Evolutionary conservation across 2,113 vertebrate genomes (phyloP).

Genomic region (Desmodus rotundus): DNA sequence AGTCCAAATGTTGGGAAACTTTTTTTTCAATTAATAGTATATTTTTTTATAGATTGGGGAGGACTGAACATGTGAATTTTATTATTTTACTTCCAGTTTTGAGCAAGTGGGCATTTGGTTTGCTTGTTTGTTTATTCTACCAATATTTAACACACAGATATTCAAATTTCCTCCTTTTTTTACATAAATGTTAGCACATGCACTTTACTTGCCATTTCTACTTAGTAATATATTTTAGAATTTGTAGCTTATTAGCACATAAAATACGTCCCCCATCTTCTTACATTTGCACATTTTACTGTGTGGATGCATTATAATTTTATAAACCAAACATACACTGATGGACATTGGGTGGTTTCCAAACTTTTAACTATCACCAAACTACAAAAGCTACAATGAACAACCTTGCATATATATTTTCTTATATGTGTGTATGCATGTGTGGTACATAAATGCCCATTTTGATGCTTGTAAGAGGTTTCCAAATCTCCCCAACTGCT

Average conservation of each 20-base stretch:
- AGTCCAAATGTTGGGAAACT: not conserved
- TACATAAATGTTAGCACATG: not conserved
- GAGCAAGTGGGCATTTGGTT: not conserved
- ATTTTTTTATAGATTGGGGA: constrained; percentile 6
- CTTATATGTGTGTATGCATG: not conserved
- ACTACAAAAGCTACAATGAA: not conserved
- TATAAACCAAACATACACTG: not conserved
- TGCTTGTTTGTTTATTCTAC: not conserved
- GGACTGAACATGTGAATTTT: not conserved
- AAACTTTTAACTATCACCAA: constrained; percentile 1
- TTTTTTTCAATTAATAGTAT: not conserved
- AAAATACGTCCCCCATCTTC: constrained; percentile 19
- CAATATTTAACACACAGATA: constrained; percentile 17
- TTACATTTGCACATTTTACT: constrained; percentile 4
- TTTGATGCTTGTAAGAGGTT: not conserved
- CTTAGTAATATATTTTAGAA: constrained; percentile 20
- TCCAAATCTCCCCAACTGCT: not conserved
- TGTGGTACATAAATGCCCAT: not conserved
- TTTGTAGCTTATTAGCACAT: not conserved
- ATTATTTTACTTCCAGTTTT: constrained; percentile 28
- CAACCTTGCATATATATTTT: not conserved
- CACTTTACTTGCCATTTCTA: constrained; percentile 13
- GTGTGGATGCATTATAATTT: not conserved
- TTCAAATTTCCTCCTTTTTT: not conserved
- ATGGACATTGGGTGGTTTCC: not conserved